Conservation (phyloP, 2,888 invertebrate species). For the Calameuta filiformis region DNA sequence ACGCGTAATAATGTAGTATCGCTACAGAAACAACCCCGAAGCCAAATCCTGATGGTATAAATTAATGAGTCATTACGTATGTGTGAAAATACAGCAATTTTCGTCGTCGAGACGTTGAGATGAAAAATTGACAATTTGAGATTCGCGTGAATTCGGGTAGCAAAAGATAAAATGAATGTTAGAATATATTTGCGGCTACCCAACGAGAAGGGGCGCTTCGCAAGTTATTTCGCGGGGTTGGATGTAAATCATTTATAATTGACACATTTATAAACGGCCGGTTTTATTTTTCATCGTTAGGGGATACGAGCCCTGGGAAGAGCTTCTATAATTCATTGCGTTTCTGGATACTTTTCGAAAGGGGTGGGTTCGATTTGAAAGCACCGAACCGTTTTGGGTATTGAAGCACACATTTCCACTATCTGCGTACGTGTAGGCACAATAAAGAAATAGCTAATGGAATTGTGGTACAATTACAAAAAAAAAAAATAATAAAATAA, state of each 20-base stretch:
- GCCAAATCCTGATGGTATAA: constrained; percentile 29
- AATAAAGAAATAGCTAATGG: background rate
- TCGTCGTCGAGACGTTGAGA: constrained; percentile 17
- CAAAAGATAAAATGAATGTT: background rate
- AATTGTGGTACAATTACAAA: background rate
- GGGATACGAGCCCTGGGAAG: constrained; percentile 6
- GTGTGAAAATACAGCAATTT: constrained; percentile 24
- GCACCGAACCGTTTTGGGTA: background rate
- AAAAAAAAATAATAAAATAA: background rate
- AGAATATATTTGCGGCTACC: background rate
- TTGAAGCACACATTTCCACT: background rate
- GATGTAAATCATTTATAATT: constrained; percentile 33
- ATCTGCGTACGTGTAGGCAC: background rate
- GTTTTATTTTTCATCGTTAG: constrained; percentile 26
- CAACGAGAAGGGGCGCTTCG: background rate
- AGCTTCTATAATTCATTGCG: background rate
- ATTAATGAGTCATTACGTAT: constrained; percentile 32
- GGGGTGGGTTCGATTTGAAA: background rate
- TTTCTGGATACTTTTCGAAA: background rate
- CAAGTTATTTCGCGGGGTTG: background rate
- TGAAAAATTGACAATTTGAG: background rate
- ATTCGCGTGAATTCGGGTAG: background rate
- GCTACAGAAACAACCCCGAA: constrained; percentile 23
- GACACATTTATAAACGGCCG: constrained; percentile 29
- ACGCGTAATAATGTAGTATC: background rate